Evolutionary conservation across 2,797 vertebrate genomes (phyloP), one percentile per base, ranked within the genome.

Genomic region (Hypotaenidia philippensis): DNA sequence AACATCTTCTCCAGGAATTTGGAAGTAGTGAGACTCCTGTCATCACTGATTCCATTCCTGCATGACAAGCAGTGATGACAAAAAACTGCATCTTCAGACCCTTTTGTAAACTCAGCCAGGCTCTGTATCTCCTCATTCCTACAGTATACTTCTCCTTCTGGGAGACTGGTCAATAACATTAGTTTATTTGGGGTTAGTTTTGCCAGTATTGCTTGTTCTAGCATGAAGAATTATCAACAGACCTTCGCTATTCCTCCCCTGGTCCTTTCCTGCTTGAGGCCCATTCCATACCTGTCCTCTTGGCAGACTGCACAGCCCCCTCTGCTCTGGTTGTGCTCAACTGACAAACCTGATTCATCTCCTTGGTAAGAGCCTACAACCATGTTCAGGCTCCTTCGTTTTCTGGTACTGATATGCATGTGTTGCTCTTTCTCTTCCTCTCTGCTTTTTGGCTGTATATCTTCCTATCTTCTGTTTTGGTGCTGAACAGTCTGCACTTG

Each of bases 81-180:
- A 76, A 68, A 70, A n/a, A 0, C 3, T 50, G 11, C 6, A 4
- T 59, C 26, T 65, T 50, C 47, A 59, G 47, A 79, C 0, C 0
- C 5, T 34, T 89, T 56, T 41, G 76, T 49, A 85, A 92, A 80
- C 0, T 1, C 22, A 55, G 14, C 5, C 27, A 68, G 21, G 21
- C 21, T 91, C 52, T 65, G 8, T 17, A 47, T 52, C 17, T 72
- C 9, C 31, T 36, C 15, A n/a, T 76, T 89, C 27, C 44, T 64
- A 40, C 9, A 65, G 5, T 29, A 60, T 18, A 40, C 12, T 59
- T 6, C 13, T 53, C 26, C 38, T 69, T 76, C 52, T 49, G 11
- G 21, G 27, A 52, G 40, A 5, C 36, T 79, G 26, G 5, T 66
- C 21, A 72, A 8, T 1, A 31, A 10, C 9, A 76, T 36, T 60